Base-by-base conservation (phyloP, 2,888 invertebrate genomes). In the Cerceris rybyensis region DNA sequence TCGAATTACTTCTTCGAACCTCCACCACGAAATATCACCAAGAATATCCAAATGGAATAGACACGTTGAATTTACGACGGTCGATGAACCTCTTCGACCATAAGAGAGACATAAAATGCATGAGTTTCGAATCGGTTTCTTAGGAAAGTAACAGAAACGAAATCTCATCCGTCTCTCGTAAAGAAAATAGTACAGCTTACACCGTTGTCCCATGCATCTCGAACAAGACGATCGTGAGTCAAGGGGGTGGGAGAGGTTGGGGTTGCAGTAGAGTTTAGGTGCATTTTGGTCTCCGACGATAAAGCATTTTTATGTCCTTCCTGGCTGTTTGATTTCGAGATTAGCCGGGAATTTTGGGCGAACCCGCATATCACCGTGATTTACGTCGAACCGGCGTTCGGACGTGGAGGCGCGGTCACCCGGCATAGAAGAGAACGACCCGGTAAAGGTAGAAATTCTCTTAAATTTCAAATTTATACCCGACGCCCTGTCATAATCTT, bases 291-390 rank as follows among this genome's bases (percentile, higher is more conserved):
- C 82, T 70, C 82, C 83, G 81, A 83, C 89, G 87, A 92, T 92
- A 92, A 92, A 92, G 88, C 91, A 92, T 91, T 91, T 92, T 92
- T 92, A 91, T 91, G 91, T 91, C 85, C 88, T 87, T 85, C 83
- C 83, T 83, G 87, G 89, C 89, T 88, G 89, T 92, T 91, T 92
- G 92, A 91, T 92, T 92, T 87, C 88, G 89, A 92, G 92, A 92
- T 92, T 92, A 92, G 92, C 90, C 84, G 90, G 84, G 91, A 92
- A 92, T 92, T 92, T 91, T 88, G 85, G 90, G 90, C 90, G 92
- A 92, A 91, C 92, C 92, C 92, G 92, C 92, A 92, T 92, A 92
- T 92, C 92, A 92, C 85, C 64, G 88, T 92, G 92, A 92, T 92
- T 92, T 92, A 92, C 89, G 72, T 79, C 81, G 82, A 80, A 81